Base-by-base conservation (phyloP, 2,888 invertebrate genomes). In the Baronia brevicornis region DNA sequence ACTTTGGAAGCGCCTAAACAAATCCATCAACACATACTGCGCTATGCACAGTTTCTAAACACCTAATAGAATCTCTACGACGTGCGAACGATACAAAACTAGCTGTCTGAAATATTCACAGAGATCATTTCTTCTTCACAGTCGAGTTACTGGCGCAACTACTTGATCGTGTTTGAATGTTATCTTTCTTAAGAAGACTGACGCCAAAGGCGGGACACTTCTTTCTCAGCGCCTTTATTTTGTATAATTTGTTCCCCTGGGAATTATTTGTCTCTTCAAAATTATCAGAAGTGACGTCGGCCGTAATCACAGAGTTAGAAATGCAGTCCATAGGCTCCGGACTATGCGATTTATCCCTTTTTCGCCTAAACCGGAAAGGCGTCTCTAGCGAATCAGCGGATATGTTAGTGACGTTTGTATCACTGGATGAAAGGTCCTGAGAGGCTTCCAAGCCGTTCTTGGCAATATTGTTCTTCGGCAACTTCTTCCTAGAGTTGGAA, bases 101-200 rank as follows among this genome's bases (percentile, higher is more conserved):
- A 58, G 21, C 39, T 34, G 33, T 24, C 27, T 21, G 23, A 22
- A 4, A 17, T 14, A 36, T 56, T 55, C 52, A 50, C 54, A 38
- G 57, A 64, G 65, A 84, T 85, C 85, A 85, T 84, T 85, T 85
- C 62, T 85, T 85, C 48, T 82, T 84, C 1, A 71, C 82, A 1
- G 73, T 72, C 7, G 80, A 70, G 39, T 64, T 65, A 32, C 71
- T 68, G 6, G 77, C 72, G 38, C 72, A 67, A 57, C 72, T 79
- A 66, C 72, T 79, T 45, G 84, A 78, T 36, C 85, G 65, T 1
- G 85, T 84, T 38, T 82, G 80, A 3, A 84, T 54, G 32, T 80
- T 77, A 3, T 85, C 84, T 31, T 84, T 84, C 45, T 84, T 84
- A 3, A 75, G 39, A 36, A 77, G 48, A 45, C 73, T 70, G 0